phyloP scores from a whole-genome alignment of 2,888 invertebrate species.

The Alloplasta piceator region DNA sequence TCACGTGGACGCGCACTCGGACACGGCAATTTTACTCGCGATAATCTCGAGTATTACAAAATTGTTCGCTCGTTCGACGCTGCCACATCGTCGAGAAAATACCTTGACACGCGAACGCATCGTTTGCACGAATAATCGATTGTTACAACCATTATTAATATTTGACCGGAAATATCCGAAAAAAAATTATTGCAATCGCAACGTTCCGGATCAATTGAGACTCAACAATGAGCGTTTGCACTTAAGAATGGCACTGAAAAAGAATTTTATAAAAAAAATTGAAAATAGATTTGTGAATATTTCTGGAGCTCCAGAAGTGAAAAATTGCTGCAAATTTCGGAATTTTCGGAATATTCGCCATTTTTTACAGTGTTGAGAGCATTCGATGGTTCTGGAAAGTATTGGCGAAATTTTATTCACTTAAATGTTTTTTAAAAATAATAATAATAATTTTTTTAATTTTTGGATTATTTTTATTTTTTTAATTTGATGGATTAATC shows the following conservation, averaged over 20 bases:
- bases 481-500: no score
- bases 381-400: no score
- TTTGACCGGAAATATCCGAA: no score
- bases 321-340: slow-evolving; percentile 3
- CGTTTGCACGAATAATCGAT: slow-evolving; percentile 50
- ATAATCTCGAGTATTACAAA: slow-evolving; percentile 70
- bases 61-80: slow-evolving; percentile 58
- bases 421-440: no score
- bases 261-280: background rate
- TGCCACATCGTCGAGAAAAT: slow-evolving; percentile 51
- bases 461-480: no score
- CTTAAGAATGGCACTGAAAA: background rate
- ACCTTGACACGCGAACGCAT: slow-evolving; percentile 50
- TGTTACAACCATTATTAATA: slow-evolving; percentile 22
- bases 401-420: no score
- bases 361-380: no score
- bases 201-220: background rate
- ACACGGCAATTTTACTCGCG: slow-evolving; percentile 65
- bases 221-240: background rate
- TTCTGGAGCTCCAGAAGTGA: background rate
- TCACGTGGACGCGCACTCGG: slow-evolving; percentile 68
- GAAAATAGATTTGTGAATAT: background rate
- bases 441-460: no score
- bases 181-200: no score
- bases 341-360: slow-evolving; percentile 1